Percentiles rank a stretch among this genome's conserved stretches.
phyloP scores from a whole-genome alignment of 2,797 vertebrate genomes.

The Chelmon rostratus region DNA sequence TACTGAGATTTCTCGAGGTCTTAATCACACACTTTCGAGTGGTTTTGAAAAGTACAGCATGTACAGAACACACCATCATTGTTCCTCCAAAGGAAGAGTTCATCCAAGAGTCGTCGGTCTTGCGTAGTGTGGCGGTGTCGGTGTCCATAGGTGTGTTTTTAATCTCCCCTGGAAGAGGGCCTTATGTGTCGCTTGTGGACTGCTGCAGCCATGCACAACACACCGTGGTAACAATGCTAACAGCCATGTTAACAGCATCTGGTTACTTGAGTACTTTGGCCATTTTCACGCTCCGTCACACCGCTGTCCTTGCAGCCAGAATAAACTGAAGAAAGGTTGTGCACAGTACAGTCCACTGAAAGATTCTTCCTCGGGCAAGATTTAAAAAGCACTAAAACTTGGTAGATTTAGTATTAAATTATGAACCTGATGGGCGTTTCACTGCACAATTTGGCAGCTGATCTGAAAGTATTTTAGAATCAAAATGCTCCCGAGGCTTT shows the following conservation, averaged over 20 bases:
- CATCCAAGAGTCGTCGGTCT: slow-evolving; percentile 47
- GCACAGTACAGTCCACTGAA: slow-evolving; percentile 4
- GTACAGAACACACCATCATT: slow-evolving; percentile 58
- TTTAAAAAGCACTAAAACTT: slow-evolving; percentile 24
- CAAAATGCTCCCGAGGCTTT: slow-evolving; percentile 22
- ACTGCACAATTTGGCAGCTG: slow-evolving; percentile 34
- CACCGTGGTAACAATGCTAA: slow-evolving; percentile 42
- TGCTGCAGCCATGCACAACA: slow-evolving; percentile 39
- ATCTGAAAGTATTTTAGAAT: slow-evolving; percentile 42
- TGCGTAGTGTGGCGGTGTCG: slow-evolving; percentile 43
- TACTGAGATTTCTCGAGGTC: slow-evolving; percentile 36
- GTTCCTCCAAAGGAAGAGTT: slow-evolving; percentile 56
- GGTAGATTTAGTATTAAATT: slow-evolving; percentile 30
- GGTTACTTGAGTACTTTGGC: slow-evolving; percentile 59
- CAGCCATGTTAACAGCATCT: slow-evolving; percentile 59
- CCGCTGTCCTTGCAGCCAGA: slow-evolving; percentile 40
- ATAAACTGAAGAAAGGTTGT: slow-evolving; percentile 32
- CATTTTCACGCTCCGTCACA: slow-evolving; percentile 60
- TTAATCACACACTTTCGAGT: slow-evolving; percentile 21
- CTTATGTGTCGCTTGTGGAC: slow-evolving; percentile 25
- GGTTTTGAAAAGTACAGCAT: slow-evolving; percentile 60
- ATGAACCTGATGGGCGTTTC: slow-evolving; percentile 43
- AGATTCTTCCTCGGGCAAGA: slow-evolving; percentile 17
- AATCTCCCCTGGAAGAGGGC: slow-evolving; percentile 42
- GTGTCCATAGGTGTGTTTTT: slow-evolving; percentile 47